Percentiles rank a stretch among this genome's conserved stretches.
phyloP scores from a whole-genome alignment of 2,888 invertebrate species.

The Miltochrista miniata region DNA sequence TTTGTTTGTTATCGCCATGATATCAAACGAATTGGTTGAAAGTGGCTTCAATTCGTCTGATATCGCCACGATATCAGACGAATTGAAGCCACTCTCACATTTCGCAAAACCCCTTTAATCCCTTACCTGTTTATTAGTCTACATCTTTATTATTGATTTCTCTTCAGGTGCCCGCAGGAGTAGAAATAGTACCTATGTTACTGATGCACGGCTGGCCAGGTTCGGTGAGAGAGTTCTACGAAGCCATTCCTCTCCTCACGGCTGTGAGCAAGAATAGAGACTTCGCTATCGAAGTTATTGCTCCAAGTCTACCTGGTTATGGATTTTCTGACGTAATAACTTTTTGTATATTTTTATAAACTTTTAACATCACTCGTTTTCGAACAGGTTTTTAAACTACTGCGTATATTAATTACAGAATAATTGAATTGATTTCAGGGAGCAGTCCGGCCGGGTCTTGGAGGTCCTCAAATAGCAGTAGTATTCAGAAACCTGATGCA shows the following conservation, averaged over 20 bases:
- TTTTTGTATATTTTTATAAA: no score
- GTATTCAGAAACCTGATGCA: conserved; percentile 88
- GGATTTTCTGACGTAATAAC: conserved; percentile 73
- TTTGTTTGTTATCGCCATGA: no score
- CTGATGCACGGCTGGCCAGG: conserved; percentile 94
- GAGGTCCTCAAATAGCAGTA: conserved; percentile 75
- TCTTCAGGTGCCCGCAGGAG: conserved; percentile 50
- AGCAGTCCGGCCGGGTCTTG: conserved; percentile 83
- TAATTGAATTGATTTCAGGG: conserved; percentile 22
- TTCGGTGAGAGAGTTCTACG: conserved; percentile 90
- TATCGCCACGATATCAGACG: no score
- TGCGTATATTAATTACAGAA: no score
- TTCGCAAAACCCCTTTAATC: no score
- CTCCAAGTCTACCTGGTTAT: conserved; percentile 82
- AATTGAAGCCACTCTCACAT: no score
- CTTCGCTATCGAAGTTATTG: conserved; percentile 85
- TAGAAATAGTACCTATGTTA: conserved; percentile 85
- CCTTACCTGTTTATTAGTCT: no score
- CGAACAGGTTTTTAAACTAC: no score
- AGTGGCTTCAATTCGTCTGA: no score
- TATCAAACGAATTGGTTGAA: no score
- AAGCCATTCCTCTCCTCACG: conserved; percentile 86
- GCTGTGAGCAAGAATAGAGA: conserved; percentile 75
- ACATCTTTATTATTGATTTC: neutral
- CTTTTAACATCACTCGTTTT: no score